A percentile compares a stretch with the other conserved stretches of the same genome.
Conservation (phyloP, 2,888 invertebrate species). For the Monochamus alternatus region DNA sequence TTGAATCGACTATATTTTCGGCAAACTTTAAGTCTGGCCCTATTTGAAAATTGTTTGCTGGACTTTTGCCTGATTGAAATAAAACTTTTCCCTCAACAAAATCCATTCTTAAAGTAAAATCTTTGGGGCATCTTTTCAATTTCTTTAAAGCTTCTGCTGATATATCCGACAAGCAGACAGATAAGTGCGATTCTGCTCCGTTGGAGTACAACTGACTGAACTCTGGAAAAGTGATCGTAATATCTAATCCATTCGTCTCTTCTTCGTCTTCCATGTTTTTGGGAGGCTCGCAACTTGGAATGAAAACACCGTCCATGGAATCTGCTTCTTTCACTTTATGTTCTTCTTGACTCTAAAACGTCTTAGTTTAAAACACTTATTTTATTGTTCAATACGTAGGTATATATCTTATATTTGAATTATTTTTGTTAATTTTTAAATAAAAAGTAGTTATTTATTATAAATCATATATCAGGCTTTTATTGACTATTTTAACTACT, state of each 20-base stretch:
- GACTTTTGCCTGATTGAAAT: conserved; percentile 51
- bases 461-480: too few relatives aligned
- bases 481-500: too few relatives aligned
- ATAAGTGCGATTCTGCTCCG: conserved; percentile 46
- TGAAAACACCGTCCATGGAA: conserved; percentile 56
- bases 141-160: conserved; percentile 52
- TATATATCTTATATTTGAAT: too few relatives aligned
- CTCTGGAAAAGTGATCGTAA: conserved; percentile 53
- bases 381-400: not conserved
- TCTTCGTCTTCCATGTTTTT: conserved; percentile 51
- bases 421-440: too few relatives aligned
- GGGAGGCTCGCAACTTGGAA: conserved; percentile 52
- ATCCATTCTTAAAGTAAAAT: conserved; percentile 55
- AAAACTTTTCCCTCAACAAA: conserved; percentile 53
- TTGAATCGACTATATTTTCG: conserved; percentile 47
- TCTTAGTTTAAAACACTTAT: not conserved
- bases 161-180: conserved; percentile 52
- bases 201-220: conserved; percentile 37
- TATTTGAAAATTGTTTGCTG: conserved; percentile 49
- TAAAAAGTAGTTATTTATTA: too few relatives aligned
- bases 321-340: conserved; percentile 45
- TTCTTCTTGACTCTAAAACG: conserved; percentile 39
- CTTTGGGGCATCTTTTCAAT: conserved; percentile 55
- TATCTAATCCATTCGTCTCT: conserved; percentile 53
- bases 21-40: conserved; percentile 51